phyloP scores from a whole-genome alignment of 2,888 invertebrate genomes.

The Melipona beecheii region DNA sequence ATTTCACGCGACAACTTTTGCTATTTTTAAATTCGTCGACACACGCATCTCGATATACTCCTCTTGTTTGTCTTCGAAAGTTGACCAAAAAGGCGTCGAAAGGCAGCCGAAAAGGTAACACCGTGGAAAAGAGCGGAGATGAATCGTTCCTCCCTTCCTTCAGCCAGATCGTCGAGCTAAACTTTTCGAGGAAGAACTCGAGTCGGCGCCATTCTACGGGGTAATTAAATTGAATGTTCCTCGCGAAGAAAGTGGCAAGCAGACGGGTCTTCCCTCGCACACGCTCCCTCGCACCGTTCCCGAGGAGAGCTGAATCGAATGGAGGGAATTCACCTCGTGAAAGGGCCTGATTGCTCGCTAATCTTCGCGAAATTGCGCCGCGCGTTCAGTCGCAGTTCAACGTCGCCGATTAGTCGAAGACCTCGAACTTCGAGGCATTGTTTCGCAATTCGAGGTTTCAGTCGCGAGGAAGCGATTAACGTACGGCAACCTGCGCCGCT shows the following conservation, averaged over 20 bases:
- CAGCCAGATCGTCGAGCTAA: conserved; percentile 41
- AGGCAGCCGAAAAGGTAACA: conserved; percentile 34
- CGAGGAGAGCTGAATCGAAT: conserved; percentile 67
- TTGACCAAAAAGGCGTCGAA: conserved; percentile 13
- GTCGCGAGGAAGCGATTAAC: conserved; percentile 62
- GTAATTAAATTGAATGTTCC: conserved; percentile 72
- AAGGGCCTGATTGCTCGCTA: conserved; percentile 74
- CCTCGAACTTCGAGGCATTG: conserved; percentile 71
- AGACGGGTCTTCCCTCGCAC: conserved; percentile 40
- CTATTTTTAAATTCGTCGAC: neutral
- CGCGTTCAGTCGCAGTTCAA: conserved; percentile 62
- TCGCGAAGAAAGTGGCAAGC: conserved; percentile 66
- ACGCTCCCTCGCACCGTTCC: conserved; percentile 55
- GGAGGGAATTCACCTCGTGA: conserved; percentile 68
- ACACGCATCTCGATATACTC: neutral
- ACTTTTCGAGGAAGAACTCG: conserved; percentile 47
- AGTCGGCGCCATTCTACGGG: conserved; percentile 56
- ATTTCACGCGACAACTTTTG: too few relatives aligned
- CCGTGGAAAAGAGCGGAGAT: conserved; percentile 54
- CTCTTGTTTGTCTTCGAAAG: conserved; percentile 28
- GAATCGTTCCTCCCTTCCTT: conserved; percentile 50
- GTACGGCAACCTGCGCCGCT: conserved; percentile 56
- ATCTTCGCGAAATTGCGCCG: conserved; percentile 72
- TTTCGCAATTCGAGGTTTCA: conserved; percentile 64
- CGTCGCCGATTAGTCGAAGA: conserved; percentile 71